phyloP scores from a whole-genome alignment of 2,797 vertebrate species.

The Euphonia xanthogaster region DNA sequence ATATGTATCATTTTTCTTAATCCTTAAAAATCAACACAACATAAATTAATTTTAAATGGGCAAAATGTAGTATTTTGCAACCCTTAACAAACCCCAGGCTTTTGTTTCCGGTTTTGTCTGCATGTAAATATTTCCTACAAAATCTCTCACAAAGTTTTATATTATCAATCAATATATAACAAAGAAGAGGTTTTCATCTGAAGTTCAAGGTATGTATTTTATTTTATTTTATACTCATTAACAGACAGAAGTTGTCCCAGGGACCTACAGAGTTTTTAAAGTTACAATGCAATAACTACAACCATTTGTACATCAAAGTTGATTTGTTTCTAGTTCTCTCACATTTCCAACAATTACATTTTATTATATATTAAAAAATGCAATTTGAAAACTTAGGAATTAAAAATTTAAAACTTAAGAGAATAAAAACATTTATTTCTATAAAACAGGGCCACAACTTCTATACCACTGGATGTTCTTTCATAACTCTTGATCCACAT shows the following conservation, averaged over 20 bases:
- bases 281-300: slow-evolving; percentile 31
- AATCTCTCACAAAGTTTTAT: neutral
- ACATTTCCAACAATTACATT: neutral
- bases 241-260: slow-evolving; percentile 9
- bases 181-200: slow-evolving; percentile 25
- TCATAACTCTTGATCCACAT: neutral
- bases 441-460: slow-evolving; percentile 26
- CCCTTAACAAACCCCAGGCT: neutral
- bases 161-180: neutral
- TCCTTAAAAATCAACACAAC: neutral
- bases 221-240: slow-evolving; percentile 34
- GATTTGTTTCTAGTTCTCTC: slow-evolving; percentile 13
- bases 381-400: slow-evolving; percentile 21
- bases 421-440: slow-evolving; percentile 46
- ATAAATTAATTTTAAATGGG: neutral
- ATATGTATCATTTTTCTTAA: neutral
- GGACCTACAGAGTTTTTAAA: slow-evolving; percentile 22
- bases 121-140: slow-evolving; percentile 18
- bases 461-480: neutral
- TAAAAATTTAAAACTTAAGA: slow-evolving; percentile 37
- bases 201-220: slow-evolving; percentile 1
- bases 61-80: neutral
- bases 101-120: neutral
- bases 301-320: slow-evolving; percentile 15
- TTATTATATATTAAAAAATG: slow-evolving; percentile 32